phyloP scores from a whole-genome alignment of 2,797 vertebrate species.

The Florisuga fusca region DNA sequence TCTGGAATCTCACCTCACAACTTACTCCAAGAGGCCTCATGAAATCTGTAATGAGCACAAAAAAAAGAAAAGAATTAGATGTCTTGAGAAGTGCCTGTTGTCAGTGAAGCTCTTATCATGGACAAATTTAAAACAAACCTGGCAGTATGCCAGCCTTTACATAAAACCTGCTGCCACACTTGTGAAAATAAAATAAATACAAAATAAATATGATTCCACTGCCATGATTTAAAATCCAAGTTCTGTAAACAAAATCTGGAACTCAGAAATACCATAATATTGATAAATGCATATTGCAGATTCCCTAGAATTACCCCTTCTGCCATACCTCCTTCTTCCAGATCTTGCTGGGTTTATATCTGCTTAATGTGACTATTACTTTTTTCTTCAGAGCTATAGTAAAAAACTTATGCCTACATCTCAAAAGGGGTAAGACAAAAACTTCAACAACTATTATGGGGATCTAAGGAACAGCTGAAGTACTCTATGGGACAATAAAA shows the following conservation, averaged over 20 bases:
- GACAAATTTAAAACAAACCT: not conserved
- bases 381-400: not conserved
- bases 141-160: not conserved
- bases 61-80: not conserved
- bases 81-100: not conserved
- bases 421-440: not conserved
- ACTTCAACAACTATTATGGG: not conserved
- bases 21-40: not conserved
- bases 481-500: not conserved
- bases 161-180: fast-evolving
- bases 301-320: not conserved
- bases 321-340: not conserved
- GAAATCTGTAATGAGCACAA: not conserved
- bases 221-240: not conserved
- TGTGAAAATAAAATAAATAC: not conserved
- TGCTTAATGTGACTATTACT: not conserved
- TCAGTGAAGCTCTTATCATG: not conserved
- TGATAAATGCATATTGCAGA: not conserved
- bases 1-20: slow-evolving; percentile 26
- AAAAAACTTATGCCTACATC: not conserved
- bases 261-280: not conserved
- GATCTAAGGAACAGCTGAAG: not conserved
- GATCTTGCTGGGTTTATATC: not conserved
- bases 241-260: not conserved
- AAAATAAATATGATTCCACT: not conserved